Conservation (phyloP, 2,888 invertebrate genomes). For the Dryococelus australis region DNA sequence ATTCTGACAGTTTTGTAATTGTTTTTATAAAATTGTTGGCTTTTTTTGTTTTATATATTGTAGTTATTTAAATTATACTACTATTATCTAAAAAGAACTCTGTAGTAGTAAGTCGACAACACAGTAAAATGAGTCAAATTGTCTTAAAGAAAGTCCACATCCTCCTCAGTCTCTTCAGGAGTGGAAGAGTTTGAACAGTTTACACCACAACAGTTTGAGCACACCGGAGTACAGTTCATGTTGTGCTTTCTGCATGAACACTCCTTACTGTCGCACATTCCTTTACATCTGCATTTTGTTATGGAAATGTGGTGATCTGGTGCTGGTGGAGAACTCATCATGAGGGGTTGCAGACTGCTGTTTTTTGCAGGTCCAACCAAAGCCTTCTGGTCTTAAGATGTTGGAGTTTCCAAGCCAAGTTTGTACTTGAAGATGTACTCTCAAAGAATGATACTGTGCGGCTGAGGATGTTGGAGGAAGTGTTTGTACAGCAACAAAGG, state of each 20-base stretch:
- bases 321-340: neutral
- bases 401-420: too few relatives aligned
- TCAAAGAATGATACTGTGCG: too few relatives aligned
- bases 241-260: too few relatives aligned
- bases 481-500: too few relatives aligned
- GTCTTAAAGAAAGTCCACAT: neutral
- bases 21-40: neutral
- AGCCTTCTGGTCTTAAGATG: neutral
- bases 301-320: neutral
- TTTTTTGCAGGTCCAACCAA: conserved; percentile 9
- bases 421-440: neutral
- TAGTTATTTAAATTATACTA: too few relatives aligned
- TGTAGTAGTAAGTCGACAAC: neutral
- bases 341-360: neutral
- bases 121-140: neutral
- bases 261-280: conserved; percentile 3
- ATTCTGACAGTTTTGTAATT: too few relatives aligned
- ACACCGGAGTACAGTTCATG: too few relatives aligned
- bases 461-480: neutral
- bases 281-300: conserved; percentile 12
- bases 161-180: neutral
- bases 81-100: too few relatives aligned
- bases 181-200: too few relatives aligned
- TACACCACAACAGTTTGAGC: too few relatives aligned
- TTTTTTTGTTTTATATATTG: too few relatives aligned